Base-by-base conservation (phyloP, 2,113 vertebrate genomes). In the Rattus norvegicus region DNA sequence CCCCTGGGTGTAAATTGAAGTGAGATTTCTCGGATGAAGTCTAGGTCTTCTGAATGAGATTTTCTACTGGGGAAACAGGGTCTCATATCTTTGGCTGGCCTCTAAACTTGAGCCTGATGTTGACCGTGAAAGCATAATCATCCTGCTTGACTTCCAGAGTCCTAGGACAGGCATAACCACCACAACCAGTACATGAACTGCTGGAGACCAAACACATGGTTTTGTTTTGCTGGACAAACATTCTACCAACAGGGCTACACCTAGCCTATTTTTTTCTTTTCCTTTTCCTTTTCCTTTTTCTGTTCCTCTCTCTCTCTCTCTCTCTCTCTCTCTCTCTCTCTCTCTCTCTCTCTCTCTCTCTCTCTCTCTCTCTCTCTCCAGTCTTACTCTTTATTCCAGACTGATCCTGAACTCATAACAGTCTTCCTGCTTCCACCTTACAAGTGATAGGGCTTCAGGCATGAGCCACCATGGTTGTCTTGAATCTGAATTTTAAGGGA, bases 401-500 rank as follows among this genome's bases (percentile, higher is more conserved):
- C 17, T 54, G 19, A 70, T 69, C 30, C 12, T 36, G 19, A 69
- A 36, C 5, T 52, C 43, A 36, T n/a, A 20, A 4, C 30, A 87
- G 20, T 69, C 85, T 69, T 54, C 11, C 30, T 54, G 19, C 47
- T 88, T 88, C 19, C 33, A 52, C 16, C 47, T 70, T 47, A 65
- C 0, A 14, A n/a, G 11, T 54, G 30, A 6, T 70, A 36, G 20
- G 19, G 20, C n/a, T 70, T 70, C 1, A 14, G 47, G 20, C 13
- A 9, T 54, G 33, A 54, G 33, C 12, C 30, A n/a, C 49, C 4
- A 39, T 26, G 12, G 30, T 22, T 88, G 49, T 22, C 13, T 54
- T 72, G 47, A 94, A 91, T 83, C 73, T 84, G 76, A 49, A 81
- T 85, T 92, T 81, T 36, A 69, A 76, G 22, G 75, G 52, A 19